Evolutionary conservation across 2,113 vertebrate genomes (phyloP).

Genomic region (Parotia lawesii): DNA sequence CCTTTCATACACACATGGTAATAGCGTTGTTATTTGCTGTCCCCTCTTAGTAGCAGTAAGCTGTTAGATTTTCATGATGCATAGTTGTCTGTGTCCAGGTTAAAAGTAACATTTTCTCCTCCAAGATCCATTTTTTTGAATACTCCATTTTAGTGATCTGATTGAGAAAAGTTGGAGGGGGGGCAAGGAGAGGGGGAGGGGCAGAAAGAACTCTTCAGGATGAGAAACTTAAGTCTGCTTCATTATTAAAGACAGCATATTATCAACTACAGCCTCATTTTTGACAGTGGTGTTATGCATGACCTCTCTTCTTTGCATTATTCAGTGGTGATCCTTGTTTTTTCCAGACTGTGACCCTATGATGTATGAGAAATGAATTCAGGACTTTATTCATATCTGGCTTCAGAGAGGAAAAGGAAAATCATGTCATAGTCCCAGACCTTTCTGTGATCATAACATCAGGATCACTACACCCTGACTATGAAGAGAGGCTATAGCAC

Average conservation of each 20-base stretch:
- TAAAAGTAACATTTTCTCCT: not conserved
- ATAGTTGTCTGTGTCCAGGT: not conserved
- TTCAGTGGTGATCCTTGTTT: not conserved
- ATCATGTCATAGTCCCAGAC: not conserved
- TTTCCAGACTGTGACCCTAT: not conserved
- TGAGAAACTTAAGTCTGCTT: not conserved
- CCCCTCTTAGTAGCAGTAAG: not conserved
- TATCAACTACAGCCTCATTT: not conserved
- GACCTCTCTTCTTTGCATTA: not conserved
- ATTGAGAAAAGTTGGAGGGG: not conserved
- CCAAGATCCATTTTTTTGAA: not conserved
- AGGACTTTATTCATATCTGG: not conserved
- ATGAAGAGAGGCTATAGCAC: not conserved
- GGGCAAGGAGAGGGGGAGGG: accelerated
- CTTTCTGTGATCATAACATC: not conserved
- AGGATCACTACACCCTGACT: not conserved
- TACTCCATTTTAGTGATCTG: not conserved
- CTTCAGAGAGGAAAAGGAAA: not conserved
- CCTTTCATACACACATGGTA: not conserved
- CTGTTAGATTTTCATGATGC: not conserved
- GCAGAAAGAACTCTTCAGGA: not conserved
- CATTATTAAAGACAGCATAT: not conserved
- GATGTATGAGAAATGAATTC: not conserved
- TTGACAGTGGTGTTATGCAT: not conserved
- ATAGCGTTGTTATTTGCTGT: not conserved